phyloP scores from a whole-genome alignment of 2,113 vertebrate genomes.

The Cromileptes altivelis region DNA sequence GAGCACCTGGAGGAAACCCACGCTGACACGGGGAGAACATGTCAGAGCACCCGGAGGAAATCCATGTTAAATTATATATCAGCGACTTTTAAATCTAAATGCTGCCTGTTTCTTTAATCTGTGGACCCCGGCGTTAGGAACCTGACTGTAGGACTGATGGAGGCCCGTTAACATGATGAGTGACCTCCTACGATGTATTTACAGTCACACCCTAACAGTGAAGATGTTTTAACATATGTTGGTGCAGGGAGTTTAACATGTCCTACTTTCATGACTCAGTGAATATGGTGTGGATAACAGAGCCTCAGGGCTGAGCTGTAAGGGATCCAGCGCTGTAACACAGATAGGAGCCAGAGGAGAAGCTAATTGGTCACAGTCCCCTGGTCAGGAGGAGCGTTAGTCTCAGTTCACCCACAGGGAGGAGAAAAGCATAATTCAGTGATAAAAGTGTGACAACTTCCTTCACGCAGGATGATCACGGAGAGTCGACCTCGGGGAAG shows the following conservation, averaged over 20 bases:
- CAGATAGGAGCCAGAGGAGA: slow-evolving; percentile 20
- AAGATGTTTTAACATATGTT: not conserved
- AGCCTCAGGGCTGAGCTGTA: slow-evolving; percentile 4
- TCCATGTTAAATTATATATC: not conserved
- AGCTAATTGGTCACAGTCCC: slow-evolving; percentile 34
- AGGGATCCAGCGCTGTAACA: not conserved
- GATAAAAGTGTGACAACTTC: not conserved
- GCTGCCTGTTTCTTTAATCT: not conserved
- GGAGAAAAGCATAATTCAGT: not conserved
- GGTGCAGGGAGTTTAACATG: not conserved
- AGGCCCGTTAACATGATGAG: not conserved
- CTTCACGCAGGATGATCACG: not conserved
- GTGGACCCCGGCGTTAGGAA: not conserved
- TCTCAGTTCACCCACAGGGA: not conserved
- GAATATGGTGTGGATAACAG: slow-evolving; percentile 49
- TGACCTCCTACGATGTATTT: not conserved
- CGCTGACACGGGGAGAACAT: too few relatives aligned
- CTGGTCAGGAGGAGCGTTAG: not conserved
- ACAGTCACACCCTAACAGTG: not conserved
- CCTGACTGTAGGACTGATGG: not conserved
- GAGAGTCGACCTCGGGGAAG: not conserved
- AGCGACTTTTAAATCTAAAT: not conserved
- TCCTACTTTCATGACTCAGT: slow-evolving; percentile 34
- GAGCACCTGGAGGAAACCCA: too few relatives aligned
- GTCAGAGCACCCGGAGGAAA: too few relatives aligned